phyloP scores from a whole-genome alignment of 2,888 invertebrate species.

The Unio delphinus region DNA sequence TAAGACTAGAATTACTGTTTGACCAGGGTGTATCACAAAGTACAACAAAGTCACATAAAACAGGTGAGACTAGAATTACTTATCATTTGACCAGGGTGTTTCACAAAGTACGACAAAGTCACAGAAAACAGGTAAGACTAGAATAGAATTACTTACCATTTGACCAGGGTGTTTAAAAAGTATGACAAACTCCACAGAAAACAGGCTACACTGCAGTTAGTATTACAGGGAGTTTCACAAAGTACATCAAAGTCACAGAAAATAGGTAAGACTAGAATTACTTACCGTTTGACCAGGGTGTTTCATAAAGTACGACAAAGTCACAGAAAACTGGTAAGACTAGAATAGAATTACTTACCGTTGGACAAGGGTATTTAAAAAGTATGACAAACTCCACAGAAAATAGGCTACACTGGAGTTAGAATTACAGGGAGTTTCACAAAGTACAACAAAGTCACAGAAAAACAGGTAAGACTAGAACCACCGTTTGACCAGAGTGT shows the following conservation, averaged over 20 bases:
- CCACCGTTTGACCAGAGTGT: constrained; percentile 88
- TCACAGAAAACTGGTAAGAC: too few species aligned
- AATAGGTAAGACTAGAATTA: not conserved
- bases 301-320: constrained; percentile 95
- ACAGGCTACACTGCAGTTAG: too few species aligned
- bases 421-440: not conserved
- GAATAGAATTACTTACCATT: constrained; percentile 78
- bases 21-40: too few species aligned
- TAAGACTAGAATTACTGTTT: too few species aligned
- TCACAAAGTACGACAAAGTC: too few species aligned
- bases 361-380: constrained; percentile 93
- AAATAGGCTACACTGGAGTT: too few species aligned
- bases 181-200: constrained; percentile 88
- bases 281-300: constrained; percentile 91
- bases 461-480: not conserved
- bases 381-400: constrained; percentile 92
- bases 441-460: not conserved
- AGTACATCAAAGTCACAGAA: not conserved
- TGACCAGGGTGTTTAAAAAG: constrained; percentile 93
- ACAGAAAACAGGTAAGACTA: too few species aligned
- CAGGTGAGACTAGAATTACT: not conserved
- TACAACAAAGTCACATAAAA: too few species aligned
- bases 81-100: too few species aligned
- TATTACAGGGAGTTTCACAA: not conserved
- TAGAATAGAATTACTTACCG: constrained; percentile 13